Evolutionary conservation across 2,888 invertebrate genomes (phyloP).

Genomic region (Unio delphinus): DNA sequence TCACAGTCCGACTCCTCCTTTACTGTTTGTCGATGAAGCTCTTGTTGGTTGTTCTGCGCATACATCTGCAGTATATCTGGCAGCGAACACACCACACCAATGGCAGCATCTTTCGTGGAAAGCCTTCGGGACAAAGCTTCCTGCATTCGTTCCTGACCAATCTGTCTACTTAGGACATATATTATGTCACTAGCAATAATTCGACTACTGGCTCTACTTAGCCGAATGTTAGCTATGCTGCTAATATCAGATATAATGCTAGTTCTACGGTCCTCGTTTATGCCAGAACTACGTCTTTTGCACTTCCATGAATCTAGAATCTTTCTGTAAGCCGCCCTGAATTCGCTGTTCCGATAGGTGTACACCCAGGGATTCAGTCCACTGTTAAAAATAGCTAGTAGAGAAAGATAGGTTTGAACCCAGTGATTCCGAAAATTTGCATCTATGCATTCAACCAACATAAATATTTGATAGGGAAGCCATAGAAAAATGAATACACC

Average conservation of each 20-base stretch:
- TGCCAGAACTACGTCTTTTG: slow-evolving; percentile 1
- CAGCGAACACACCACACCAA: slow-evolving; percentile 12
- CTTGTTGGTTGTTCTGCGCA: neutral
- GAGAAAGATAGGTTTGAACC: slow-evolving; percentile 75
- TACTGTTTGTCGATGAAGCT: too few relatives aligned
- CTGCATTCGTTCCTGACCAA: slow-evolving; percentile 14
- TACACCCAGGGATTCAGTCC: slow-evolving; percentile 80
- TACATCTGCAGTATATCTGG: slow-evolving; percentile 22
- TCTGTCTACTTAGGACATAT: slow-evolving; percentile 11
- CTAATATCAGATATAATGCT: slow-evolving; percentile 33
- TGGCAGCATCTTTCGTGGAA: slow-evolving; percentile 9
- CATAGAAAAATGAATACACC: slow-evolving; percentile 77
- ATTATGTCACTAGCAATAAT: slow-evolving; percentile 24
- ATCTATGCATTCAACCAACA: slow-evolving; percentile 51
- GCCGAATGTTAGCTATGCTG: slow-evolving; percentile 14
- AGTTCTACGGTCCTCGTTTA: slow-evolving; percentile 15
- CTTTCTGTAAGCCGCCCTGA: slow-evolving; percentile 74
- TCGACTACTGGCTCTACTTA: slow-evolving; percentile 37
- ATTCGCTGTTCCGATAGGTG: slow-evolving; percentile 78
- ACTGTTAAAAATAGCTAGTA: slow-evolving; percentile 77
- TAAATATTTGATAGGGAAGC: slow-evolving; percentile 77
- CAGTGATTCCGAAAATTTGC: slow-evolving; percentile 73
- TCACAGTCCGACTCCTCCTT: too few relatives aligned
- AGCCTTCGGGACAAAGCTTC: slow-evolving; percentile 12
- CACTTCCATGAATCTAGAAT: slow-evolving; percentile 21